These are phyloP conservation scores for Basileuterus tristriatus DNA, from an alignment of 2,797 vertebrate species.

Conservation along the genomic window DNA sequence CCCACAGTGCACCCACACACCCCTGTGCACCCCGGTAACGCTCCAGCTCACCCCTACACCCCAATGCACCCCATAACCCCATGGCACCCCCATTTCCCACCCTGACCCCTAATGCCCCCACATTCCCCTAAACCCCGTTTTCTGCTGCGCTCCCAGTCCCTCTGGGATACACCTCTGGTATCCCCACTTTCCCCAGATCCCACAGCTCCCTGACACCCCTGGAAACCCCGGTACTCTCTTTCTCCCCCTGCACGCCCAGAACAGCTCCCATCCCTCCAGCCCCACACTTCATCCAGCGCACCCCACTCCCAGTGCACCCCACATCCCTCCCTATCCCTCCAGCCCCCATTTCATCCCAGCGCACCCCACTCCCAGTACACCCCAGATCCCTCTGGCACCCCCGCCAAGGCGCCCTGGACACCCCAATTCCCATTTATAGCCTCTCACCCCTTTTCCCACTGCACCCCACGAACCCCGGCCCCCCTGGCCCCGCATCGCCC, in stretches of 20 bases:
- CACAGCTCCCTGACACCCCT: not conserved
- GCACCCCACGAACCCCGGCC: no score
- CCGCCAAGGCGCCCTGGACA: not conserved
- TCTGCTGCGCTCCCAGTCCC: no score
- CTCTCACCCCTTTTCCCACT: not conserved
- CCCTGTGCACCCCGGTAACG: not conserved
- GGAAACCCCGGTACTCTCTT: not conserved
- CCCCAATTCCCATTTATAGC: not conserved
- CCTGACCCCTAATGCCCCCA: not conserved
- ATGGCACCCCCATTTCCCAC: not conserved
- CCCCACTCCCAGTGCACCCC: no score
- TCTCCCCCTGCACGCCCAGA: not conserved
- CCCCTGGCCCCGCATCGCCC: no score
- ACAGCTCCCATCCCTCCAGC: not conserved
- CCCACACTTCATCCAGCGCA: no score
- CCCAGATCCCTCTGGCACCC: not conserved
- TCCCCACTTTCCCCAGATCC: not conserved
- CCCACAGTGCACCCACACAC: not conserved
- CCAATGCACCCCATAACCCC: not conserved
- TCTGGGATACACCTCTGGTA: not conserved
- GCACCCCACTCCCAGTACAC: no score
- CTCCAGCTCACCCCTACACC: not conserved
- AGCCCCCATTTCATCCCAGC: no score
- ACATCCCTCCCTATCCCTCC: no score
- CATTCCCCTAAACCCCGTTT: not conserved